phyloP scores from a whole-genome alignment of 64 coral and sea anemone species.

The Cladopsammia gracilis region DNA sequence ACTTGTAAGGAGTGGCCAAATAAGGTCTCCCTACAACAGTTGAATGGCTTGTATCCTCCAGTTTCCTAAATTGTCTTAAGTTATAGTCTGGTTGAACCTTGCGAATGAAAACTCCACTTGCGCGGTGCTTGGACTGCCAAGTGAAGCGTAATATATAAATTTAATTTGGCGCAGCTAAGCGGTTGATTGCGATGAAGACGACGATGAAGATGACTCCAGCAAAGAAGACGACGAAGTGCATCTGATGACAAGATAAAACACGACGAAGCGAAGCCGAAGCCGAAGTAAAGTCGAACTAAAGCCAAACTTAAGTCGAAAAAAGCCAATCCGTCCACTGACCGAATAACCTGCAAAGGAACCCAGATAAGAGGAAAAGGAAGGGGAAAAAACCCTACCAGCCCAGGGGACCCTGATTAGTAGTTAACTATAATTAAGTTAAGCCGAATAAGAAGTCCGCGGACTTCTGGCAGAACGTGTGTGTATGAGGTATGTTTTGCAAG shows the following conservation, averaged over 20 bases:
- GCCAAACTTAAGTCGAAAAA: neutral
- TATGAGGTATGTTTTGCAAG: slow-evolving; percentile 4
- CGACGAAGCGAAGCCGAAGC: neutral
- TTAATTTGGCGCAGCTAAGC: neutral
- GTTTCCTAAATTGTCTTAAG: neutral
- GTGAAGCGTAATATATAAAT: slow-evolving; percentile 1
- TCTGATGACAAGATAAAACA: neutral
- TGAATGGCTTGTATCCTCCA: neutral
- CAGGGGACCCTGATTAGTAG: neutral
- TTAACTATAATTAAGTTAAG: neutral
- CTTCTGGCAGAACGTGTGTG: slow-evolving; percentile 29
- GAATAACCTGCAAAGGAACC: slow-evolving; percentile 28
- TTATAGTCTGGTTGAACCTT: slow-evolving; percentile 13
- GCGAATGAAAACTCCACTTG: neutral
- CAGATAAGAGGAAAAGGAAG: neutral
- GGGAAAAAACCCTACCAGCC: neutral
- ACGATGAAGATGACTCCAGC: too few species aligned
- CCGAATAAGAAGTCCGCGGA: slow-evolving; percentile 9
- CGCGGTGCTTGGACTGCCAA: neutral
- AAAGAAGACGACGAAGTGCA: neutral
- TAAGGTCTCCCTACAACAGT: neutral
- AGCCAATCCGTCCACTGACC: neutral
- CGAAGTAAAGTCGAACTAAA: neutral
- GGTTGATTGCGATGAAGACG: neutral
- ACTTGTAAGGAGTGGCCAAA: neutral